phyloP scores from a whole-genome alignment of 1,140 invertebrate species.

The Teleogryllus occipitalis region DNA sequence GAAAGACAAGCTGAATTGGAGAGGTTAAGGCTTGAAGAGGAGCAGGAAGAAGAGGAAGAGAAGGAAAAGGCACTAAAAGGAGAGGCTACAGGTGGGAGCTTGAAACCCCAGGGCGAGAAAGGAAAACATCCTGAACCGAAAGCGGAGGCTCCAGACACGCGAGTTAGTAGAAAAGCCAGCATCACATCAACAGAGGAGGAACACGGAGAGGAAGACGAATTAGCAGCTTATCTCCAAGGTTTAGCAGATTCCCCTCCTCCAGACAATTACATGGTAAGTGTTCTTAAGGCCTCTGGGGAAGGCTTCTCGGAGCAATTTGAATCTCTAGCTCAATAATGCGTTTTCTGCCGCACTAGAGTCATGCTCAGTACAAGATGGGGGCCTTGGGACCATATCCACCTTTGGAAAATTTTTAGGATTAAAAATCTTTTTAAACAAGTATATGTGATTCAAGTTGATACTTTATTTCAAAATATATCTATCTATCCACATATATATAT shows the following conservation, averaged over 20 bases:
- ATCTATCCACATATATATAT: no score
- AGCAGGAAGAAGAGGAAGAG: background rate
- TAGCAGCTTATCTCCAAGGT: background rate
- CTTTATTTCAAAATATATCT: no score
- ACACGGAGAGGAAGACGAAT: background rate
- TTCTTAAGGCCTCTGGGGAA: no score
- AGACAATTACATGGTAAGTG: background rate
- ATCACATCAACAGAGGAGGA: background rate
- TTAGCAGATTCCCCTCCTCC: background rate
- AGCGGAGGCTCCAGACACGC: background rate
- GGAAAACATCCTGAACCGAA: background rate
- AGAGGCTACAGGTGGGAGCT: background rate
- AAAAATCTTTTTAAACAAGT: no score
- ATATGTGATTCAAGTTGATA: no score
- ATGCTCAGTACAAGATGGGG: no score
- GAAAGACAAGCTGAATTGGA: background rate
- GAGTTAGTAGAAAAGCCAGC: background rate
- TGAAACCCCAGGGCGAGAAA: background rate
- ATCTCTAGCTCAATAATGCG: no score
- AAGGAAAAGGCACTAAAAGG: background rate
- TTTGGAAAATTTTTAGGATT: no score
- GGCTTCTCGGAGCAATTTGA: no score
- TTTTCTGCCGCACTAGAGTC: no score
- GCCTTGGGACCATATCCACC: no score
- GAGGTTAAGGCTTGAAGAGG: background rate